Percentiles rank a stretch among this genome's conserved stretches.
Conservation (phyloP, 2,113 vertebrate genomes). For the Cinclus mexicanus region DNA sequence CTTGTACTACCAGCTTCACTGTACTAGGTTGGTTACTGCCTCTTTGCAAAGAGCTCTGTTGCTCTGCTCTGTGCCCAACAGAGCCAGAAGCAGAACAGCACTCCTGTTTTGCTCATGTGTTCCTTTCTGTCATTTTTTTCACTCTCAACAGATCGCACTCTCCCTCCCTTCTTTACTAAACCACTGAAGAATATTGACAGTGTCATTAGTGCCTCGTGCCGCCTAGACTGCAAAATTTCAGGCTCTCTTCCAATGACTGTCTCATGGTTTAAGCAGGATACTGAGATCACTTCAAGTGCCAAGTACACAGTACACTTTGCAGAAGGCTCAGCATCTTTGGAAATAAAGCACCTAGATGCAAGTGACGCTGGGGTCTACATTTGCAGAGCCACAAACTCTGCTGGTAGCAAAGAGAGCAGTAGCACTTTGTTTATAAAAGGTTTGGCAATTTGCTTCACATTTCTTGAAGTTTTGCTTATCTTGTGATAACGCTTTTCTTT, state of each 20-base stretch:
- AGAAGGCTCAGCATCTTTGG: constrained; percentile 87
- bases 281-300: constrained; percentile 78
- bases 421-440: constrained; percentile 95
- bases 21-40: constrained; percentile 88
- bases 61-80: neutral
- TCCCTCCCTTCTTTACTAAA: constrained; percentile 94
- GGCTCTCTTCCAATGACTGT: constrained; percentile 93
- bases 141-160: constrained; percentile 88
- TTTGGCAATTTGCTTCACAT: constrained; percentile 61
- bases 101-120: neutral
- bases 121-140: constrained; percentile 65
- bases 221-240: constrained; percentile 91
- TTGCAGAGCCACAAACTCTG: constrained; percentile 91
- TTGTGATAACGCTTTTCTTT: neutral
- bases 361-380: constrained; percentile 89
- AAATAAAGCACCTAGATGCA: constrained; percentile 83
- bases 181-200: constrained; percentile 89
- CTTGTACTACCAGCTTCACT: constrained; percentile 88
- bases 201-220: constrained; percentile 75
- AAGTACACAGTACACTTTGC: constrained; percentile 85
- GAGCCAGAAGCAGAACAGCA: neutral
- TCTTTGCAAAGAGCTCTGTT: neutral
- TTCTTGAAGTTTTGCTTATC: neutral
- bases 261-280: constrained; percentile 92
- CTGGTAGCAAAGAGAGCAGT: constrained; percentile 91